Conservation (phyloP, 1,140 invertebrate genomes). For the Portunus trituberculatus region DNA sequence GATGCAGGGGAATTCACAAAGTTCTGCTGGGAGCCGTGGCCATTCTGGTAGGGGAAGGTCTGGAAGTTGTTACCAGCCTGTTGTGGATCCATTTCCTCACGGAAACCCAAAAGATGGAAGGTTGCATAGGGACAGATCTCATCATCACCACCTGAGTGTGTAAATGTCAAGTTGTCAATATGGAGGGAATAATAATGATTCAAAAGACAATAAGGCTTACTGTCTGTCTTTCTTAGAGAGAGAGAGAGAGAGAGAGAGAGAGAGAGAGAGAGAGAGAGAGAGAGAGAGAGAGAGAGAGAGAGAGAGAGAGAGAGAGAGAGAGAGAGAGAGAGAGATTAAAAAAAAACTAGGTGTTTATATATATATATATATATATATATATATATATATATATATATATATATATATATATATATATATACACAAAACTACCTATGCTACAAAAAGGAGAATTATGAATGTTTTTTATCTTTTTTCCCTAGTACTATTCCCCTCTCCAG, state of each 20-base stretch:
- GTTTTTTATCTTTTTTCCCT: too few species aligned
- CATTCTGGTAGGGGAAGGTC: conserved; percentile 90
- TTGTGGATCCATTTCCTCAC: conserved; percentile 95
- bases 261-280: too few species aligned
- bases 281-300: too few species aligned
- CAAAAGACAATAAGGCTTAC: neutral
- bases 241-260: too few species aligned
- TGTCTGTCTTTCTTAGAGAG: too few species aligned
- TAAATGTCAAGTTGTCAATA: neutral
- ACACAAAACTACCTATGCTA: neutral
- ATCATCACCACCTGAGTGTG: conserved; percentile 89
- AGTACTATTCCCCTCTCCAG: too few species aligned
- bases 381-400: conserved; percentile 60
- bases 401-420: conserved; percentile 35
- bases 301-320: too few species aligned
- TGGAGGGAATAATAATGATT: neutral
- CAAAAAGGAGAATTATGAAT: neutral
- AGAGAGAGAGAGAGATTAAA: too few species aligned
- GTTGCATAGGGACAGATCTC: conserved; percentile 97
- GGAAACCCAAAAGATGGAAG: conserved; percentile 95
- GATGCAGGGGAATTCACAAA: conserved; percentile 72
- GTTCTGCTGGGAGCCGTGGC: conserved; percentile 74
- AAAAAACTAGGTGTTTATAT: neutral
- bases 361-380: conserved; percentile 45
- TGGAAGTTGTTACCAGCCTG: conserved; percentile 87